Evolutionary conservation across 2,113 vertebrate genomes (phyloP).

Genomic region (Oenanthe oenanthe): DNA sequence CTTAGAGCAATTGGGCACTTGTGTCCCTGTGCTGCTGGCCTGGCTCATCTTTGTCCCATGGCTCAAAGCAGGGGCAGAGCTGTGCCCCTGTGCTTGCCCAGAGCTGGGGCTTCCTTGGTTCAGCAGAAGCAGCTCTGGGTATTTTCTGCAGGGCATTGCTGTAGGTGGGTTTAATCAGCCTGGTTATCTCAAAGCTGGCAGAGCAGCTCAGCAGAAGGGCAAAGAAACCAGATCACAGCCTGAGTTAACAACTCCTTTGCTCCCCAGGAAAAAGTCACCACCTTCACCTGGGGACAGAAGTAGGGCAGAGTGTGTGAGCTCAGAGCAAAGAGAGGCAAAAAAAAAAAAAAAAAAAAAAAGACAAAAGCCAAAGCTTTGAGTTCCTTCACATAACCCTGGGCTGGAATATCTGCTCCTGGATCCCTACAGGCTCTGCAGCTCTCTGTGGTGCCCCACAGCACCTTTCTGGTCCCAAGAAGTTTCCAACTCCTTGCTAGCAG

Average conservation of each 20-base stretch:
- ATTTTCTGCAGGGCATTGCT: rapidly evolving
- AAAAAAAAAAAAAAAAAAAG: too few relatives aligned
- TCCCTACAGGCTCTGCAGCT: background rate
- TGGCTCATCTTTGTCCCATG: rapidly evolving
- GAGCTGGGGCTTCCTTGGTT: background rate
- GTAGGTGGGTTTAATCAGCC: background rate
- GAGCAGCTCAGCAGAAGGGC: background rate
- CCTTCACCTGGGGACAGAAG: background rate
- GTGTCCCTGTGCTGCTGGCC: background rate
- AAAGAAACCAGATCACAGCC: background rate
- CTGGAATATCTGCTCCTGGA: background rate
- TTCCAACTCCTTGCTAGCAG: background rate
- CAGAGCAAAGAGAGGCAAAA: background rate
- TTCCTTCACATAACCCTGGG: background rate
- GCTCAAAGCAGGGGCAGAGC: background rate
- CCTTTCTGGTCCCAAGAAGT: background rate
- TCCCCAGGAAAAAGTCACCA: background rate
- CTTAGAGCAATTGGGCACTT: background rate
- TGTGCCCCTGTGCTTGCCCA: background rate
- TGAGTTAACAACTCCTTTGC: background rate
- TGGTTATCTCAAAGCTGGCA: background rate
- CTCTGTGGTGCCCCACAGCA: background rate
- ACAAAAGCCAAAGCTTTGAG: background rate
- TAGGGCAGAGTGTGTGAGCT: background rate
- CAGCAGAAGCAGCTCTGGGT: background rate